These are phyloP conservation scores for Machimus atricapillus DNA, from an alignment of 2,888 invertebrate genomes.

Conservation along the genomic window DNA sequence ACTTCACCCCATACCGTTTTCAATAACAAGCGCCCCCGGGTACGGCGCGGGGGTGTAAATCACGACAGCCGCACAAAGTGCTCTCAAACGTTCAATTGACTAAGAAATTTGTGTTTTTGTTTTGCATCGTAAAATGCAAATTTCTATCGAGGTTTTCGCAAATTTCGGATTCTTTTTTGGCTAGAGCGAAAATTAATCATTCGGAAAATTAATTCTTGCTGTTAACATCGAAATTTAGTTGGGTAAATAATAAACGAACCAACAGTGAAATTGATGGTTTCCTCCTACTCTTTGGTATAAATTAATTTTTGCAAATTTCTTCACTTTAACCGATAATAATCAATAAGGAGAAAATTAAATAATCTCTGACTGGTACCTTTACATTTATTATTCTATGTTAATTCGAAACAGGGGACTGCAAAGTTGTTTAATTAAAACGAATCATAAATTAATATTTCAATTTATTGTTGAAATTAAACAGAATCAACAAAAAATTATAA, in stretches of 20 bases:
- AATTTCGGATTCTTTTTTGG: not conserved
- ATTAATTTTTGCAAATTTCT: not conserved
- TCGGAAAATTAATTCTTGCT: not conserved
- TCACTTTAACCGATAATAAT: not conserved
- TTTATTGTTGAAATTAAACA: too few relatives aligned
- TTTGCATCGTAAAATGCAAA: not conserved
- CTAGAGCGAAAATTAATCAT: not conserved
- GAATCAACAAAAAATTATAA: too few relatives aligned
- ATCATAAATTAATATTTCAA: not conserved
- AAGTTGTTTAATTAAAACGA: too few relatives aligned
- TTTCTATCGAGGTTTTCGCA: not conserved
- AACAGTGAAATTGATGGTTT: not conserved
- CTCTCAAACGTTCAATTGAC: not conserved
- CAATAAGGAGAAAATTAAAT: not conserved
- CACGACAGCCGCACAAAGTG: not conserved
- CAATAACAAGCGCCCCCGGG: not conserved
- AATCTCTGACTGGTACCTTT: not conserved
- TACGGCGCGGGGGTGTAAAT: not conserved
- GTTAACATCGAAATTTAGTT: not conserved
- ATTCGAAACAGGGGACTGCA: not conserved
- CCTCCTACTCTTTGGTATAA: not conserved
- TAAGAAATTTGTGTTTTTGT: not conserved
- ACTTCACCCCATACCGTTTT: not conserved
- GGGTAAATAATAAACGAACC: not conserved
- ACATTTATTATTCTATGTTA: not conserved